Conservation (phyloP, 1,140 invertebrate species). For the Bombus pascuorum region DNA sequence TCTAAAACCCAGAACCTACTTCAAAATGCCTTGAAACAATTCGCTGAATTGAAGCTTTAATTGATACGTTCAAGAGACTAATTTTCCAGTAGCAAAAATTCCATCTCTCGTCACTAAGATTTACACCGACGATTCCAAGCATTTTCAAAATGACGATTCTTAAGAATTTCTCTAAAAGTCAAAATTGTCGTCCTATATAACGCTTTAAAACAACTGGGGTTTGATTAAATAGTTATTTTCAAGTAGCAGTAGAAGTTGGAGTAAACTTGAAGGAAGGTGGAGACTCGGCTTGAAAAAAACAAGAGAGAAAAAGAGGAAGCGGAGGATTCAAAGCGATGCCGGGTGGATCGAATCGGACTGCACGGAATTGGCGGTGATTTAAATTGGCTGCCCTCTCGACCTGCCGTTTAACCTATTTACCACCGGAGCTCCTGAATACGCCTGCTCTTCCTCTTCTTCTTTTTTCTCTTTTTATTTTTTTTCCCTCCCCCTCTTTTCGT, state of each 20-base stretch:
- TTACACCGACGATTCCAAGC: too few relatives aligned
- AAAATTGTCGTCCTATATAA: too few relatives aligned
- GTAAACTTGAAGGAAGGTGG: neutral
- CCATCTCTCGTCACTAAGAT: too few relatives aligned
- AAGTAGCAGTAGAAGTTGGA: neutral
- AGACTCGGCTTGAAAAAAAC: too few relatives aligned
- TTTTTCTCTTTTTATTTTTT: neutral
- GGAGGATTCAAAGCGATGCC: slow-evolving; percentile 49
- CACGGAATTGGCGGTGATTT: slow-evolving; percentile 67
- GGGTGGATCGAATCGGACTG: slow-evolving; percentile 55
- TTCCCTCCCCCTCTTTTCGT: neutral
- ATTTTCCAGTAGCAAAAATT: too few relatives aligned
- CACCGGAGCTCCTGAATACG: slow-evolving; percentile 48
- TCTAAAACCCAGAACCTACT: too few relatives aligned
- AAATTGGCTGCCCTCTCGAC: slow-evolving; percentile 69
- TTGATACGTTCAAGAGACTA: too few relatives aligned
- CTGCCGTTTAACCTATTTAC: slow-evolving; percentile 71
- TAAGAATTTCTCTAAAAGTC: too few relatives aligned
- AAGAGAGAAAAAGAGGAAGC: slow-evolving; percentile 10
- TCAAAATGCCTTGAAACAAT: too few relatives aligned
- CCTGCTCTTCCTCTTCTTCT: slow-evolving; percentile 21
- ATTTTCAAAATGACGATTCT: too few relatives aligned
- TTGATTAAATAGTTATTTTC: neutral
- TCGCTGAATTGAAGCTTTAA: too few relatives aligned
- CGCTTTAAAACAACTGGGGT: too few relatives aligned